Conservation (phyloP, 2,797 vertebrate genomes). For the Rhyacichthys aspro region DNA sequence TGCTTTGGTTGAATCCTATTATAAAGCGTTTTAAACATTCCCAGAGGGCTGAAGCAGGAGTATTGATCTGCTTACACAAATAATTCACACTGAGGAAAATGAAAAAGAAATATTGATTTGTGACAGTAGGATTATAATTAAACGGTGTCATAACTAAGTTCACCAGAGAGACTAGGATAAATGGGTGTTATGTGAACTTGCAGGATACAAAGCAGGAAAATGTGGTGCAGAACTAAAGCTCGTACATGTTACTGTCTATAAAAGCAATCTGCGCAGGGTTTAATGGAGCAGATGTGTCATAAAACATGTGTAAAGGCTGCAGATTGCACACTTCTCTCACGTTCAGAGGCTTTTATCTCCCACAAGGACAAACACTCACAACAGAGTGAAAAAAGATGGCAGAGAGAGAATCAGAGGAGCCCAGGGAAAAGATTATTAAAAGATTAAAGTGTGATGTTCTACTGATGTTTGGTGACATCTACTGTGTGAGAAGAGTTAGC, state of each 20-base stretch:
- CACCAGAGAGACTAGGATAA: constrained; percentile 7
- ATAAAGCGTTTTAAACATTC: constrained; percentile 56
- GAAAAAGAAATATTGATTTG: constrained; percentile 61
- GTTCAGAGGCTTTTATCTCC: neutral
- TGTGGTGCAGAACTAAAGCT: neutral
- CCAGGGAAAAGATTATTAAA: constrained; percentile 19
- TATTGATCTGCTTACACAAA: constrained; percentile 67
- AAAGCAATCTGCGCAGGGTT: constrained; percentile 27
- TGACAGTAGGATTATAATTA: constrained; percentile 63
- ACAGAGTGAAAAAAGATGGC: neutral
- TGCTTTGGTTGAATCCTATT: constrained; percentile 57
- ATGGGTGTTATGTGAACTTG: constrained; percentile 23
- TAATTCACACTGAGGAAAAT: constrained; percentile 49
- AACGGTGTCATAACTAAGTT: constrained; percentile 36
- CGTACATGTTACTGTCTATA: constrained; percentile 8
- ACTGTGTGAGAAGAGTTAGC: constrained; percentile 24
- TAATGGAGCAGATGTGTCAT: constrained; percentile 42
- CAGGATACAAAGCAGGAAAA: constrained; percentile 16
- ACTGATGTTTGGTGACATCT: constrained; percentile 37
- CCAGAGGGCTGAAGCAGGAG: constrained; percentile 43
- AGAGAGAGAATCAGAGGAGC: constrained; percentile 19
- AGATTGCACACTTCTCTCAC: neutral
- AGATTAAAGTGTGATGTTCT: neutral
- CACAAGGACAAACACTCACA: constrained; percentile 1
- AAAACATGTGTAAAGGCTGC: constrained; percentile 13